Evolutionary conservation across 2,113 vertebrate species (phyloP), one percentile per base, ranked within the genome.

Genomic region (Barbus barbus): DNA sequence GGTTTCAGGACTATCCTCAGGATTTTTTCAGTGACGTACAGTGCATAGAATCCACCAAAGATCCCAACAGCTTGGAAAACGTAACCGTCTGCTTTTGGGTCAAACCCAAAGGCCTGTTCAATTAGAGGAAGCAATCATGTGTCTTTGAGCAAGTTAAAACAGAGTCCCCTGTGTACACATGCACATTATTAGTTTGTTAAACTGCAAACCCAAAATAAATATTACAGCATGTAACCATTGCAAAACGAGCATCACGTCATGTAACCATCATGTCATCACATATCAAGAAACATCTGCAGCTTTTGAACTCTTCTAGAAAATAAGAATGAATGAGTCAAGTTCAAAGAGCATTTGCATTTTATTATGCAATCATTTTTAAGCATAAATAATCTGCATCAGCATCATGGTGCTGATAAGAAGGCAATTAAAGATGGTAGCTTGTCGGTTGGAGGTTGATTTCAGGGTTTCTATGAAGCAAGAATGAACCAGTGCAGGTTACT

Each of bases 31-130:
- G 95, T 90, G 87, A 98, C 95, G 92, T 96, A 97, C 18, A 99
- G 94, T 33, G 97, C 75, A 18, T 99, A 99, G 92, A 99, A 99
- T 67, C 98, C 98, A 56, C 97, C 97, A 90, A 98, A 98, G 84
- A 99, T 94, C 81, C 95, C 97, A 67, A 95, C 90, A 14, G 97
- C 96, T 79, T 99, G 97, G n/a, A 87, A 87, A 65, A 97, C 75
- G 26, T 99, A 99, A 93, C 96, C 94, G 83, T 98, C 95, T 3
- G 88, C 1, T 93, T 97, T 97, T 0, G 98, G 97, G 87, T 98
- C 94, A 88, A 99, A 98, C 16, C 97, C 98, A 91, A 99, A 95
- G 5, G 98, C 98, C 98, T 99, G 90, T 72, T 33, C 11, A 38
- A 26, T 41, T 9, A 71, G 2, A 48, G 61, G 26, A 22, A 9